These are phyloP conservation scores for Alcis repandata DNA, from an alignment of 2,888 invertebrate species.

Conservation along the genomic window DNA sequence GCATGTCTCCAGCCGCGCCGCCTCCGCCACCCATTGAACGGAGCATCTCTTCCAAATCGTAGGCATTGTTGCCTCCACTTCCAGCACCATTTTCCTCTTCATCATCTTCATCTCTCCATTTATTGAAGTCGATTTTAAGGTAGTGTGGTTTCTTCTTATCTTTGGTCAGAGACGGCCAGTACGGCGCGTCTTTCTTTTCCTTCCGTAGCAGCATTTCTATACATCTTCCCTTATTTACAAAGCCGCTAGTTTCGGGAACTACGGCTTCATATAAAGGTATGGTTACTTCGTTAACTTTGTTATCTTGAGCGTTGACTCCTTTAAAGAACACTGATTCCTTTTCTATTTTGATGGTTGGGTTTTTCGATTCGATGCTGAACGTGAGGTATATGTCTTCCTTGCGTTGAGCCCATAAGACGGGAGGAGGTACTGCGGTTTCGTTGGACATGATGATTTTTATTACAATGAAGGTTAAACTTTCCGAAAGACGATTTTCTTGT, in stretches of 20 bases:
- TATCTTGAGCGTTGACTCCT: conserved; percentile 94
- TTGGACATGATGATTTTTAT: conserved; percentile 73
- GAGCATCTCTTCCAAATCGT: conserved; percentile 91
- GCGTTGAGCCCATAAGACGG: conserved; percentile 98
- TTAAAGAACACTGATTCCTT: conserved; percentile 92
- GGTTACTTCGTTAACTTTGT: conserved; percentile 94
- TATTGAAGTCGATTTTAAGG: conserved; percentile 98
- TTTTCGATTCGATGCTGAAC: conserved; percentile 95
- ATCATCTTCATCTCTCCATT: conserved; percentile 99
- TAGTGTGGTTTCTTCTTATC: conserved; percentile 97
- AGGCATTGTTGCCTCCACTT: conserved; percentile 63
- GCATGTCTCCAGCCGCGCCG: conserved; percentile 74
- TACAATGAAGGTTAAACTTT: conserved; percentile 16
- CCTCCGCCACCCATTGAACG: conserved; percentile 89
- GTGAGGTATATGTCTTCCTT: conserved; percentile 94
- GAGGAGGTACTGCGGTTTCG: conserved; percentile 89
- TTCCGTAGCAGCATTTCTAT: conserved; percentile 92
- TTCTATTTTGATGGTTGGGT: conserved; percentile 93
- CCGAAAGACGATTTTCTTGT: conserved; percentile 12
- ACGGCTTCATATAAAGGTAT: conserved; percentile 94
- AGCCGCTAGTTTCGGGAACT: conserved; percentile 91
- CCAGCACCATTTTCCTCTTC: conserved; percentile 88
- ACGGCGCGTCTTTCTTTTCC: conserved; percentile 90
- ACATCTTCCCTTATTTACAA: conserved; percentile 90
- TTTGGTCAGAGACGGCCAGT: conserved; percentile 95